Evolutionary conservation across 2,113 vertebrate species (phyloP), one percentile per base, ranked within the genome.

Genomic region (Callionymus lyra): DNA sequence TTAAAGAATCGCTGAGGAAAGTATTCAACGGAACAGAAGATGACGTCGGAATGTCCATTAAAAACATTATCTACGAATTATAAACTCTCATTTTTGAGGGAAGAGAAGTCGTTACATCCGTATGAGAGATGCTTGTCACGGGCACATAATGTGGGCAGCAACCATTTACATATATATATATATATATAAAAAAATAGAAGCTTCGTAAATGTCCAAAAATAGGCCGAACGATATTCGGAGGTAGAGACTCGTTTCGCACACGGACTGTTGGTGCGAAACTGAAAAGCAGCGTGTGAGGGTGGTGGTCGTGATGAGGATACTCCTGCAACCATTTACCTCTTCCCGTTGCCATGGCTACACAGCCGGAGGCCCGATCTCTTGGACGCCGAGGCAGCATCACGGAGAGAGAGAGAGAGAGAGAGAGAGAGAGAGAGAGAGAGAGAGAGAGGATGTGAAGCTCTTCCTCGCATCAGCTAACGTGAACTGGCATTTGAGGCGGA

Each of bases 271-370:
- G 41, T 63, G 50, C 59, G 41, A 34, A 37, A 12, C 59, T 43
- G 47, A 35, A 51, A 51, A 54, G 53, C 63, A 53, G 49, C 34
- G 43, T 57, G 72, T 55, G 65, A 63, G 50, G 64, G 49, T 65
- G 59, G 63, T 66, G 62, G 62, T 65, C 58, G 65, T 81, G 72
- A 82, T 60, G 65, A 82, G 73, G 79, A 77, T 77, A 77, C 72
- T 82, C 73, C 72, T 70, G 73, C 71, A 81, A 76, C 68, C 77
- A 79, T 82, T 80, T 80, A 83, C 79, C 72, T 84, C 78, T 76
- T 79, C 75, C 58, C 63, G 85, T 86, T 82, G 80, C 65, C 84
- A 85, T 82, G 81, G 80, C 50, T 72, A 87, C 84, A 81, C 80
- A 76, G 78, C 82, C 65, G 47, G 77, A 80, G 82, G 80, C 76